Conservation (phyloP, 2,888 invertebrate species). For the Pseudococcus longispinus region DNA sequence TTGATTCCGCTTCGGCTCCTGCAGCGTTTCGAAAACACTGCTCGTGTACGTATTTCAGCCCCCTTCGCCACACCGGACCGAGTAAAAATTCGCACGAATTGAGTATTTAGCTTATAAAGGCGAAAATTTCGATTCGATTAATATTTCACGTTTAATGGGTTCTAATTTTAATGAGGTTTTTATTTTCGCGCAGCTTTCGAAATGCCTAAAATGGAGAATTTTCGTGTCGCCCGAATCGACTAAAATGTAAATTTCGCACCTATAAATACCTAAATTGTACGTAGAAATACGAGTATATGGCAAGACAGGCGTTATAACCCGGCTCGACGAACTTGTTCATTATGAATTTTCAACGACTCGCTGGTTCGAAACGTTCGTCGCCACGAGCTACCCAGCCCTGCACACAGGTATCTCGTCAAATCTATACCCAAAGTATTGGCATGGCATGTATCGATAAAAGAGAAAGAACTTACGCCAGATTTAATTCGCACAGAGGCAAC, state of each 20-base stretch:
- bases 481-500: not conserved
- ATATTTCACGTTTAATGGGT: constrained; percentile 36
- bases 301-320: not conserved
- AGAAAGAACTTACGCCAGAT: not conserved
- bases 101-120: not conserved
- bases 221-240: not conserved
- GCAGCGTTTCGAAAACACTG: not conserved
- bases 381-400: not conserved
- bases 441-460: not conserved
- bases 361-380: not conserved
- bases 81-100: not conserved
- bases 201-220: not conserved
- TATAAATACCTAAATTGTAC: too few species aligned
- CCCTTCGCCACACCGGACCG: not conserved
- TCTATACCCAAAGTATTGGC: not conserved
- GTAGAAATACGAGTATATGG: too few species aligned
- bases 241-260: constrained; percentile 17
- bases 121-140: constrained; percentile 28
- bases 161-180: not conserved
- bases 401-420: not conserved
- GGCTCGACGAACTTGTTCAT: not conserved
- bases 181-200: not conserved
- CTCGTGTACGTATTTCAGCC: not conserved
- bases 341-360: not conserved
- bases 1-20: constrained; percentile 27